Evolutionary conservation across 2,888 invertebrate species (phyloP).

Genomic region (Boloria selene): DNA sequence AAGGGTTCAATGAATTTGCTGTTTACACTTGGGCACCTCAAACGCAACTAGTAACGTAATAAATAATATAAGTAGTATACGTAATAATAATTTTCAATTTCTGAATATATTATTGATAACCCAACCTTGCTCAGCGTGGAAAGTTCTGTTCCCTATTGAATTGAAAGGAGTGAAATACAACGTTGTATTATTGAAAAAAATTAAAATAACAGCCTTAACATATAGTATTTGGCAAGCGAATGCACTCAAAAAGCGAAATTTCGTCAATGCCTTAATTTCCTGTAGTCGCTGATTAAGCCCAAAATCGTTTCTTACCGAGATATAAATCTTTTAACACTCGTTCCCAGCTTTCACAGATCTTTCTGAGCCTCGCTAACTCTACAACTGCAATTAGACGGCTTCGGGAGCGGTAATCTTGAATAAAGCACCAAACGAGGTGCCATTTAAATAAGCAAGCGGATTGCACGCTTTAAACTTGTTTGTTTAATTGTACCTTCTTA

Average conservation of each 20-base stretch:
- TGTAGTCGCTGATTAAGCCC: slow-evolving; percentile 56
- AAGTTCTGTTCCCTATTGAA: background rate
- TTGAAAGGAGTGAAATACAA: background rate
- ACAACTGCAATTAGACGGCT: slow-evolving; percentile 77
- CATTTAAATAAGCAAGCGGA: slow-evolving; percentile 49
- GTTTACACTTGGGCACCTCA: no score
- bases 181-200: background rate
- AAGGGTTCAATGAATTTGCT: no score
- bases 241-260: slow-evolving; percentile 25
- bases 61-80: no score
- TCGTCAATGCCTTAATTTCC: slow-evolving; percentile 73
- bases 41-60: no score
- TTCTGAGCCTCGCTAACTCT: slow-evolving; percentile 64
- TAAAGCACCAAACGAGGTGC: slow-evolving; percentile 60
- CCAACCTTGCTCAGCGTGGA: no score
- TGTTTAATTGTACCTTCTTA: slow-evolving; percentile 37
- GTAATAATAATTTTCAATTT: no score
- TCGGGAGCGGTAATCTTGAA: slow-evolving; percentile 67
- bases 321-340: slow-evolving; percentile 81
- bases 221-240: slow-evolving; percentile 5
- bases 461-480: slow-evolving; percentile 41
- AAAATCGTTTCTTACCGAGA: slow-evolving; percentile 61
- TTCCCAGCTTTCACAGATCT: slow-evolving; percentile 68
- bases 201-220: background rate
- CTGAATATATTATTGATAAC: no score